A percentile compares a stretch with the other conserved stretches of the same genome.
phyloP scores from a whole-genome alignment of 2,888 invertebrate species.

The Cantharis lateralis region DNA sequence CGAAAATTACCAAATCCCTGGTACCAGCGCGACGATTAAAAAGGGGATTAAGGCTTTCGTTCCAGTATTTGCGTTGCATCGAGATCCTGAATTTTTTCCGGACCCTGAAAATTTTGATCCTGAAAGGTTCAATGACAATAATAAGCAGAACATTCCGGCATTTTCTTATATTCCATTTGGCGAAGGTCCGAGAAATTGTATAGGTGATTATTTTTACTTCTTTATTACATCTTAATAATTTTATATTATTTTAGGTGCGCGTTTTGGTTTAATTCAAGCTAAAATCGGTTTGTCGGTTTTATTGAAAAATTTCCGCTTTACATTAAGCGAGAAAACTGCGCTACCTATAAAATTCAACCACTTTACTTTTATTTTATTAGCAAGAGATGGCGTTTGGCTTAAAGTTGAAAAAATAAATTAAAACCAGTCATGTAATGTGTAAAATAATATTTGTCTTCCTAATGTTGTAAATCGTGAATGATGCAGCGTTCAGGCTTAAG shows the following conservation, averaged over 20 bases:
- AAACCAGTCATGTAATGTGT: background rate
- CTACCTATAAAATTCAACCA: background rate
- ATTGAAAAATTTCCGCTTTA: background rate
- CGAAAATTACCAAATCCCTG: conserved; percentile 47
- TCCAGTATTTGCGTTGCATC: conserved; percentile 52
- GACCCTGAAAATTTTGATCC: conserved; percentile 55
- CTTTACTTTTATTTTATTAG: background rate
- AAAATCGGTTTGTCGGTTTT: background rate
- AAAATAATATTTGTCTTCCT: too few species aligned
- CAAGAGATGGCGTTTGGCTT: background rate
- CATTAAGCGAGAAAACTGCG: background rate
- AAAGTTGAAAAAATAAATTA: background rate
- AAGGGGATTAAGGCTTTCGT: conserved; percentile 49
- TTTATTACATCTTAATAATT: background rate
- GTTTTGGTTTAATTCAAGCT: background rate
- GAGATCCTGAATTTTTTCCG: conserved; percentile 54
- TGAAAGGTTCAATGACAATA: conserved; percentile 50
- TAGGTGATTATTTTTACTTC: conserved; percentile 42
- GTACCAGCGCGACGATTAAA: conserved; percentile 43
- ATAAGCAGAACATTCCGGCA: conserved; percentile 41
- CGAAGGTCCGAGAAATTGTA: conserved; percentile 54
- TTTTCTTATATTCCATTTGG: conserved; percentile 53
- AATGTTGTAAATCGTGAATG: too few species aligned
- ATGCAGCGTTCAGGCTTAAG: too few species aligned
- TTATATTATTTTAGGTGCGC: background rate